Evolutionary conservation across 2,797 vertebrate species (phyloP).

Genomic region (Cuniculus paca): DNA sequence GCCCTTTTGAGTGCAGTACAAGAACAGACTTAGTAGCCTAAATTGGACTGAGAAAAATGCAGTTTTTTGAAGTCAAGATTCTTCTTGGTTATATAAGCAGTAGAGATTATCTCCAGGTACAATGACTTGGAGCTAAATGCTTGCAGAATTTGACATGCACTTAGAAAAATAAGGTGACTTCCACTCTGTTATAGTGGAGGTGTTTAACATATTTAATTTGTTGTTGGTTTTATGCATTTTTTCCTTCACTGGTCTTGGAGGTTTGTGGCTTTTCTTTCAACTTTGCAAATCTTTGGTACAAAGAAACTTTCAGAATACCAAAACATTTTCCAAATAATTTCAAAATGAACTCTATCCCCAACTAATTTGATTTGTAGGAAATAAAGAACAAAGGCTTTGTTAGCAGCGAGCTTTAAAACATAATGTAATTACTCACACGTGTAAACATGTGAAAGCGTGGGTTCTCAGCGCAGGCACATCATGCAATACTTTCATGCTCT

Average conservation of each 20-base stretch:
- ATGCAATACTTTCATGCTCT: conserved; percentile 74
- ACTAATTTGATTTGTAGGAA: conserved; percentile 82
- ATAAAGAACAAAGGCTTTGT: conserved; percentile 81
- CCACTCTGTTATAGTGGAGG: not conserved
- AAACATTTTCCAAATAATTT: conserved; percentile 80
- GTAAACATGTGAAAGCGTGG: conserved; percentile 71
- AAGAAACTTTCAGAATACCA: conserved; percentile 71
- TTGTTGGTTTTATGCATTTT: conserved; percentile 64
- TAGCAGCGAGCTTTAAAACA: conserved; percentile 72
- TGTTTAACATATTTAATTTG: conserved; percentile 66
- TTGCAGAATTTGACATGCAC: not conserved
- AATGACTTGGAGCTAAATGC: not conserved
- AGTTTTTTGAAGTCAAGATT: conserved; percentile 43
- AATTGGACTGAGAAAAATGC: not conserved
- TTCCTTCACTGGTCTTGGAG: conserved; percentile 51
- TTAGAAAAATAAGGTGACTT: not conserved
- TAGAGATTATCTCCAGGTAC: not conserved
- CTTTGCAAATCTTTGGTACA: conserved; percentile 67
- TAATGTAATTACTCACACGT: conserved; percentile 79
- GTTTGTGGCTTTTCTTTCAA: conserved; percentile 77
- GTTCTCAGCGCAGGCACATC: conserved; percentile 62
- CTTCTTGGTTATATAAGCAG: not conserved
- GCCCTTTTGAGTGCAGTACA: not conserved
- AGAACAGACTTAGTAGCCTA: not conserved
- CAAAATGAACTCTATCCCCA: conserved; percentile 77